phyloP scores from a whole-genome alignment of 1,140 invertebrate genomes.

The Drosophila virilis region DNA sequence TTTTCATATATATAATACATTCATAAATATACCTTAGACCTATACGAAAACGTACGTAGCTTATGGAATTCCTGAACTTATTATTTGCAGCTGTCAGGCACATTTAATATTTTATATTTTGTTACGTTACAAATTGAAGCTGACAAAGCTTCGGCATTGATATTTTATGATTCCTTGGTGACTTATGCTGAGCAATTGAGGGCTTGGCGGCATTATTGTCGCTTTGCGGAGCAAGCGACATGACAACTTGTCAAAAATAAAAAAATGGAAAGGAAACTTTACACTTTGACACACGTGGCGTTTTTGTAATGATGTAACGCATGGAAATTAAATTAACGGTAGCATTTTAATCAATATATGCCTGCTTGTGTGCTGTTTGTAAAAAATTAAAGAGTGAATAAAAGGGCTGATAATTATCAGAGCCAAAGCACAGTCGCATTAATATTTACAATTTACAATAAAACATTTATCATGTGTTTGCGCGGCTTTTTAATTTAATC shows the following conservation, averaged over 20 bases:
- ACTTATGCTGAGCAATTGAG: conserved; percentile 7
- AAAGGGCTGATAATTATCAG: conserved; percentile 5
- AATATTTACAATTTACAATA: conserved; percentile 35
- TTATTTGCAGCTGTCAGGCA: conserved; percentile 7
- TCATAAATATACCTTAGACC: neutral
- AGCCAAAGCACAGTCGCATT: conserved; percentile 18
- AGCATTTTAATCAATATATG: conserved; percentile 70
- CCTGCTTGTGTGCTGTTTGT: neutral
- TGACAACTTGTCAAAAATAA: conserved; percentile 51
- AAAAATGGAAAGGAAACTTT: conserved; percentile 31
- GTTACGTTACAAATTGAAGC: conserved; percentile 30
- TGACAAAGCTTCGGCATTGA: conserved; percentile 26
- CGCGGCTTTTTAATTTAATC: conserved; percentile 54
- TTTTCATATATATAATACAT: too few relatives aligned
- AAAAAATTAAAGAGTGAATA: conserved; percentile 53
- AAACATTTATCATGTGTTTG: conserved; percentile 59
- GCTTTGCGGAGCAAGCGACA: conserved; percentile 44
- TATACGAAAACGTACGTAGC: neutral
- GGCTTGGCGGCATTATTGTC: conserved; percentile 40
- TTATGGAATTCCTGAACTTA: neutral
- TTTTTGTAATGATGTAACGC: conserved; percentile 33
- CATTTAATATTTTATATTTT: neutral
- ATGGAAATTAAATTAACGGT: conserved; percentile 53
- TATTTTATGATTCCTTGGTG: conserved; percentile 45
- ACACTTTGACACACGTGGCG: conserved; percentile 36